Evolutionary conservation across 64 coral and sea anemone genomes (phyloP).

Genomic region (Pocillopora damicornis): DNA sequence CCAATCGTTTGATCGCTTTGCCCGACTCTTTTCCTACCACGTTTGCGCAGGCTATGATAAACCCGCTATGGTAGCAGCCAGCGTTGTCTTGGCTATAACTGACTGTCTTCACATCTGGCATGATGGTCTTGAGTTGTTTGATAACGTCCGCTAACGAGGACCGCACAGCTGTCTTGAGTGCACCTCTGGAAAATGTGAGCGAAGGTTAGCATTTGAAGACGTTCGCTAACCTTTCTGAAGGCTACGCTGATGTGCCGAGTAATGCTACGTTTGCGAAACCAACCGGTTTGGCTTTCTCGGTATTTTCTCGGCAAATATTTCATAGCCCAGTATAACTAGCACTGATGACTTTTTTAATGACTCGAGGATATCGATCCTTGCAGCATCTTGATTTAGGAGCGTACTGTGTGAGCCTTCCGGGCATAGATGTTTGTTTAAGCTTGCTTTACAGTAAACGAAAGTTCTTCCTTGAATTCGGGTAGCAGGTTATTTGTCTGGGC

Average conservation of each 20-base stretch:
- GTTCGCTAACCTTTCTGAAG: background rate
- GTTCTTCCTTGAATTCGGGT: conserved; percentile 3
- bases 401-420: conserved; percentile 13
- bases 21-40: too few relatives aligned
- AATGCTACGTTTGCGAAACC: conserved; percentile 46
- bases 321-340: conserved; percentile 37
- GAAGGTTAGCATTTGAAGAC: conserved; percentile 26
- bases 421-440: conserved; percentile 4
- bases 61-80: conserved; percentile 19
- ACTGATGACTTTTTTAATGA: conserved; percentile 19
- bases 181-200: background rate
- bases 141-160: conserved; percentile 41
- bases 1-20: too few relatives aligned
- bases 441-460: conserved; percentile 16
- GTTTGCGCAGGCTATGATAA: too few relatives aligned
- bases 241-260: conserved; percentile 37
- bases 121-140: conserved; percentile 43
- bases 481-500: background rate
- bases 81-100: conserved; percentile 43
- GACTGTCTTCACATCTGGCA: conserved; percentile 34
- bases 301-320: conserved; percentile 44
- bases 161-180: conserved; percentile 7
- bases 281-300: conserved; percentile 42
- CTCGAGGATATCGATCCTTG: background rate
- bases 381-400: conserved; percentile 7